Evolutionary conservation across 2,888 invertebrate genomes (phyloP).

Genomic region (Theodoxus fluviatilis): DNA sequence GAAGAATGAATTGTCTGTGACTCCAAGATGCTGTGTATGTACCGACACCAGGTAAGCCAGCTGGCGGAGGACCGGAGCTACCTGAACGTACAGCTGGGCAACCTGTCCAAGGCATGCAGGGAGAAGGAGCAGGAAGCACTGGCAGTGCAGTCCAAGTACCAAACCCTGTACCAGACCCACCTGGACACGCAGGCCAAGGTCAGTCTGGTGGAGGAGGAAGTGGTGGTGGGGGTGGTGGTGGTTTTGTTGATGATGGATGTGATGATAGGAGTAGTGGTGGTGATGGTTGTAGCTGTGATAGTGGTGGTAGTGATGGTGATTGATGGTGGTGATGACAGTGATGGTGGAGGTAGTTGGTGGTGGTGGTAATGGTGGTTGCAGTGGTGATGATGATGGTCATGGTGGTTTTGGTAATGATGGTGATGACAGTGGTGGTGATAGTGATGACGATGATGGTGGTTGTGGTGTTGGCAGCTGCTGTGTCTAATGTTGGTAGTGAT

Average conservation of each 20-base stretch:
- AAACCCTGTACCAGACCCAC: constrained; percentile 46
- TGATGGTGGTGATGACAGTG: too few species aligned
- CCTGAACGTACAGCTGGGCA: constrained; percentile 51
- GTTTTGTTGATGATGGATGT: too few species aligned
- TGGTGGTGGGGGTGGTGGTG: constrained; percentile 13
- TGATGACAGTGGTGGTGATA: too few species aligned
- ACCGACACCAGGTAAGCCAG: constrained; percentile 57
- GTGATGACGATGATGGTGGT: too few species aligned
- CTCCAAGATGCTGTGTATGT: too few species aligned
- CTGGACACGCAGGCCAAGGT: constrained; percentile 50
- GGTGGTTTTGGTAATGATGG: too few species aligned
- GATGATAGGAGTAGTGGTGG: not conserved
- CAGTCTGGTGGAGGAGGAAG: constrained; percentile 28
- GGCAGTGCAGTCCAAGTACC: constrained; percentile 46
- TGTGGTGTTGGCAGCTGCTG: too few species aligned
- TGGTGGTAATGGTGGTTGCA: too few species aligned
- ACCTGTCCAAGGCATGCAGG: constrained; percentile 48
- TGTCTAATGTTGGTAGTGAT: too few species aligned
- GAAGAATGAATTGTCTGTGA: not conserved
- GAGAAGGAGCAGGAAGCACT: constrained; percentile 53
- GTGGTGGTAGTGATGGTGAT: not conserved
- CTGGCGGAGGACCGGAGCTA: constrained; percentile 56
- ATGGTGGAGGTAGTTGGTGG: too few species aligned
- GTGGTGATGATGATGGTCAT: too few species aligned
- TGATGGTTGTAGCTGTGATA: not conserved